Conservation (phyloP, 2,113 vertebrate genomes). For the Gila orcuttii region DNA sequence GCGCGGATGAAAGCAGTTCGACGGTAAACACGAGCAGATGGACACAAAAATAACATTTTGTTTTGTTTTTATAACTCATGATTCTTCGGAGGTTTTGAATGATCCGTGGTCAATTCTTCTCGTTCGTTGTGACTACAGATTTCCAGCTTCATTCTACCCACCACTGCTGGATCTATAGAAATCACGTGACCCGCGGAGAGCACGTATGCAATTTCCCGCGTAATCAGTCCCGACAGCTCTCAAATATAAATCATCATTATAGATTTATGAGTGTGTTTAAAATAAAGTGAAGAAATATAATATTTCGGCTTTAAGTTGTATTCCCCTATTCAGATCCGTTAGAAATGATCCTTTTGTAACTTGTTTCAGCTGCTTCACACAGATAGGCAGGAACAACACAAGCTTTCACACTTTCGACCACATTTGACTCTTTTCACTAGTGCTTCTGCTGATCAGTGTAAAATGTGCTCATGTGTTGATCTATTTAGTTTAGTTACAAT, state of each 20-base stretch:
- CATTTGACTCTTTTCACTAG: background rate
- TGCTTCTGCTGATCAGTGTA: background rate
- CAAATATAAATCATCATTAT: background rate
- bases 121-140: too few species aligned
- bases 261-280: too few species aligned
- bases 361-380: background rate
- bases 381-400: background rate
- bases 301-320: too few species aligned
- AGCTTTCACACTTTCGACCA: background rate
- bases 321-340: too few species aligned
- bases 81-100: background rate
- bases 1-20: background rate
- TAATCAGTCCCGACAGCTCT: background rate
- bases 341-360: background rate
- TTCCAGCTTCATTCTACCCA: background rate
- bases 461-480: background rate
- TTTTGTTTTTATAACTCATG: background rate
- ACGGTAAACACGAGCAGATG: background rate
- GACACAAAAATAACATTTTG: background rate
- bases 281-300: too few species aligned
- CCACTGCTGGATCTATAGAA: too few species aligned
- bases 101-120: too few species aligned
- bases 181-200: background rate
- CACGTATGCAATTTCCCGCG: background rate
- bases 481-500: background rate